phyloP scores from a whole-genome alignment of 2,113 vertebrate genomes.

The Rhynchopsitta pachyrhyncha region DNA sequence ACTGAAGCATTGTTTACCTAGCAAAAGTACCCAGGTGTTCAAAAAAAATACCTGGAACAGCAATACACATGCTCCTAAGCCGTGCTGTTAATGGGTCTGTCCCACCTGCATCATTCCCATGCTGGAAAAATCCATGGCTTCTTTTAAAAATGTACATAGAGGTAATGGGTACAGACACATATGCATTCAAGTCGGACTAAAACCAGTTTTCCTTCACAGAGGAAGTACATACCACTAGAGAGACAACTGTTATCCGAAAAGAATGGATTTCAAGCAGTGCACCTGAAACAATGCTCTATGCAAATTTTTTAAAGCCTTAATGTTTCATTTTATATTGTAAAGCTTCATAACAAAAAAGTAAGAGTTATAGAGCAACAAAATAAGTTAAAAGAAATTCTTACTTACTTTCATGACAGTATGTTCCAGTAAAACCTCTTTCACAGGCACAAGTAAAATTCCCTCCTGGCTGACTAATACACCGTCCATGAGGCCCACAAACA shows the following conservation, averaged over 20 bases:
- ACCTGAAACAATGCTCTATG: not conserved
- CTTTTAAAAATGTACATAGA: not conserved
- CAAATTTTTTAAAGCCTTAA: not conserved
- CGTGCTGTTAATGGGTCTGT: not conserved
- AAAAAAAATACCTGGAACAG: not conserved
- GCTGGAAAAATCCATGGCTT: not conserved
- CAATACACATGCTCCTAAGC: not conserved
- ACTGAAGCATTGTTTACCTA: not conserved
- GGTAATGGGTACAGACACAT: not conserved
- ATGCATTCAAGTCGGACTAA: not conserved
- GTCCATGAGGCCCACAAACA: constrained; percentile 91
- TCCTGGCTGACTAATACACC: constrained; percentile 87
- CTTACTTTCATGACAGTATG: constrained; percentile 97
- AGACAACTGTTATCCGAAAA: not conserved
- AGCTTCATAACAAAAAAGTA: not conserved
- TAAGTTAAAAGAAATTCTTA: not conserved
- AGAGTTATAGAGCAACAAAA: not conserved
- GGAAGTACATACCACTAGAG: not conserved
- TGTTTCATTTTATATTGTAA: not conserved
- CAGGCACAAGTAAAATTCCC: constrained; percentile 95
- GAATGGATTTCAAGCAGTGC: not conserved
- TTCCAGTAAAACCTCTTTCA: constrained; percentile 90
- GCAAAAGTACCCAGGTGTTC: not conserved
- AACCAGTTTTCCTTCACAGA: not conserved
- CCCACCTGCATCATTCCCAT: not conserved